Evolutionary conservation across 2,888 invertebrate genomes (phyloP).

Genomic region (Schrankia costaestrigalis): DNA sequence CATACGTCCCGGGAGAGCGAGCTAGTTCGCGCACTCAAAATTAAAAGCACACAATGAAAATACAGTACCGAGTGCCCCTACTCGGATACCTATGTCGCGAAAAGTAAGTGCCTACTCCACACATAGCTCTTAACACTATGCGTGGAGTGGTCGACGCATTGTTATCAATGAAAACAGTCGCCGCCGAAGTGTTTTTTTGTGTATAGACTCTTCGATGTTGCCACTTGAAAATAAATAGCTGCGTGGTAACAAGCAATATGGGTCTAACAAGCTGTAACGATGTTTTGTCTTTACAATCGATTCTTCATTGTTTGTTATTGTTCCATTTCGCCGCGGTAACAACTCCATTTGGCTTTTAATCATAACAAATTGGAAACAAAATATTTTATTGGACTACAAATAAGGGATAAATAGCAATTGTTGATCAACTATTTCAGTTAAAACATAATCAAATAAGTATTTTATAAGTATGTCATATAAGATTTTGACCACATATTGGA

Average conservation of each 20-base stretch:
- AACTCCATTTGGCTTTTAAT: conserved; percentile 39
- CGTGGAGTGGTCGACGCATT: conserved; percentile 58
- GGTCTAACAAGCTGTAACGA: conserved; percentile 71
- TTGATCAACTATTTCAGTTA: too few species aligned
- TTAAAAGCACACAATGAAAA: conserved; percentile 84
- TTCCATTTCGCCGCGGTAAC: conserved; percentile 44
- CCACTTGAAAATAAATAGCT: conserved; percentile 77
- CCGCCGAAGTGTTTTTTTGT: conserved; percentile 77
- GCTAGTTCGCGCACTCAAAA: conserved; percentile 84
- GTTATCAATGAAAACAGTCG: conserved; percentile 78
- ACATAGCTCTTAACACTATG: conserved; percentile 71
- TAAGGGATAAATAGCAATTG: too few species aligned
- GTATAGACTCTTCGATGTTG: conserved; percentile 77
- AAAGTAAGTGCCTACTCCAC: conserved; percentile 73
- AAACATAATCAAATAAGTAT: too few species aligned
- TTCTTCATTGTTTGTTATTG: conserved; percentile 58
- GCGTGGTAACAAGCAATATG: conserved; percentile 71
- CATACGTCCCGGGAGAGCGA: conserved; percentile 80
- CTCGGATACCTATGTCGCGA: conserved; percentile 76
- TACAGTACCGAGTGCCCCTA: conserved; percentile 73
- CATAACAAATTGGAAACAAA: conserved; percentile 29
- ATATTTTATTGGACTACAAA: conserved; percentile 29
- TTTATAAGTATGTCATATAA: too few species aligned
- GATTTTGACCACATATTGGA: too few species aligned
- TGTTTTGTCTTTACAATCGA: conserved; percentile 67